Conservation (phyloP, 2,113 vertebrate species). For the Gallinago jamesoni region DNA sequence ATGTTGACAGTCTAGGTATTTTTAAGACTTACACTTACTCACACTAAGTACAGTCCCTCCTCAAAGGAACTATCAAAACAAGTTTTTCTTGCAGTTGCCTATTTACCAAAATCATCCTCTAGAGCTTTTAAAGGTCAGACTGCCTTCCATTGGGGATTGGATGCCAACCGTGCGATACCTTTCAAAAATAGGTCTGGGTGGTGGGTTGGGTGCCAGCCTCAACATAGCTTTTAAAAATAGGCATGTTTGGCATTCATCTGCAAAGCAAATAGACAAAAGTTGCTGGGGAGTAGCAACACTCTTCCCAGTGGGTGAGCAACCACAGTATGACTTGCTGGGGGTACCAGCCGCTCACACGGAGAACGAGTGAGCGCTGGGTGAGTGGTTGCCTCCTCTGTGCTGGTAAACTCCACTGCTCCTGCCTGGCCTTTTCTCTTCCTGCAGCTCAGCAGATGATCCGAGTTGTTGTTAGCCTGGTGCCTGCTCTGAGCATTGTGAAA, state of each 20-base stretch:
- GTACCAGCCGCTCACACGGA: not conserved
- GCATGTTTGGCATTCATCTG: not conserved
- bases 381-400: not conserved
- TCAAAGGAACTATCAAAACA: not conserved
- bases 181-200: not conserved
- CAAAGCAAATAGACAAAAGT: not conserved
- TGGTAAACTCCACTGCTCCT: not conserved
- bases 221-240: not conserved
- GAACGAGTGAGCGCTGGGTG: not conserved
- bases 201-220: not conserved
- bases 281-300: not conserved
- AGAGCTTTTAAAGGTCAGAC: constrained; percentile 6
- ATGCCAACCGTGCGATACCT: not conserved
- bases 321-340: not conserved
- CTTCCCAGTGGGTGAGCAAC: not conserved
- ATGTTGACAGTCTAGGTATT: constrained; percentile 48
- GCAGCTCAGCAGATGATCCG: not conserved
- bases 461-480: not conserved
- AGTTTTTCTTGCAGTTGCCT: constrained; percentile 1
- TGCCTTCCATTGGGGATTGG: not conserved
- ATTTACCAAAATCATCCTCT: not conserved
- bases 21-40: constrained; percentile 29
- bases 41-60: not conserved
- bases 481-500: not conserved
- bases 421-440: not conserved